phyloP scores from a whole-genome alignment of 2,888 invertebrate species.

The Caenorhabditis sp. region DNA sequence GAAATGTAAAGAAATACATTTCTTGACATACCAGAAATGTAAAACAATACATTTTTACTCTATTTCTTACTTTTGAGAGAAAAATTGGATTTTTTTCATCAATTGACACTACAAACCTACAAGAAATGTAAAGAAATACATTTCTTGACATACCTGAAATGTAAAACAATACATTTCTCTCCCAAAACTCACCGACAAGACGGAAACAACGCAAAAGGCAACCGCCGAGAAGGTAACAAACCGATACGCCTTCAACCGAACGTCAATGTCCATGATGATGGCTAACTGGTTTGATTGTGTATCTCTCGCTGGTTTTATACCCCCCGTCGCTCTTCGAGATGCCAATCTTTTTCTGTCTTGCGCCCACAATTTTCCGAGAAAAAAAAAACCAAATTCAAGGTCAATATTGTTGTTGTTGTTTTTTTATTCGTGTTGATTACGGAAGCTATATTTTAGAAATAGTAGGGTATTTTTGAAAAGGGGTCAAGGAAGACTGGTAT shows the following conservation, averaged over 20 bases:
- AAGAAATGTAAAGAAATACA: no score
- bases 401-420: neutral
- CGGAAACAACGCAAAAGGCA: conserved; percentile 33
- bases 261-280: conserved; percentile 23
- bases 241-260: conserved; percentile 36
- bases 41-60: no score
- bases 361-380: neutral
- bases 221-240: conserved; percentile 38
- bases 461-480: neutral
- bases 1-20: no score
- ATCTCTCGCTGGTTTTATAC: neutral
- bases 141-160: no score
- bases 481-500: neutral
- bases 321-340: neutral
- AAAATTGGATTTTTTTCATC: no score
- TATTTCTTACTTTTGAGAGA: no score
- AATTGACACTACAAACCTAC: no score
- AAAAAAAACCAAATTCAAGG: neutral
- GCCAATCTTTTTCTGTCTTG: neutral
- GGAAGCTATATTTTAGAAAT: neutral
- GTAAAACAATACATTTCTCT: no score
- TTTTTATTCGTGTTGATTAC: neutral
- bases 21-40: no score
- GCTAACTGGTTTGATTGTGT: neutral
- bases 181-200: conserved; percentile 32